Percentiles rank a stretch among this genome's conserved stretches.
Evolutionary conservation across 2,113 vertebrate genomes (phyloP).

Genomic region (Miniopterus natalensis): DNA sequence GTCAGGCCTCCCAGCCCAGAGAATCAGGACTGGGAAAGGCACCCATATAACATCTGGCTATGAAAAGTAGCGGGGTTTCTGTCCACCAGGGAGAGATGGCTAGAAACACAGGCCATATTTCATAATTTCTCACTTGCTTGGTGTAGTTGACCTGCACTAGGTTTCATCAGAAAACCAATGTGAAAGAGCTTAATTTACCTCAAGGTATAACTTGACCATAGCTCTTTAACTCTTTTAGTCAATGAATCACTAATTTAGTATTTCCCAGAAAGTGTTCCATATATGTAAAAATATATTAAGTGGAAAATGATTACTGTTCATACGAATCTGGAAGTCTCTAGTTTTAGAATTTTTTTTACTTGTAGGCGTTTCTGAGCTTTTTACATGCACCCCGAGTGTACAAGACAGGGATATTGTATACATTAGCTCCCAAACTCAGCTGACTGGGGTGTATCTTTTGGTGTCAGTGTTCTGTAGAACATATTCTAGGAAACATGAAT

Average conservation of each 20-base stretch:
- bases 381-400: neutral
- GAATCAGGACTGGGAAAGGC: no score
- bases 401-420: neutral
- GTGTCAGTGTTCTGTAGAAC: neutral
- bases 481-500: neutral
- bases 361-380: neutral
- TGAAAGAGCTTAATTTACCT: constrained; percentile 16
- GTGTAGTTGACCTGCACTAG: neutral
- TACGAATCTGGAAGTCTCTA: constrained; percentile 9
- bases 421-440: neutral
- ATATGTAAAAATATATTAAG: neutral
- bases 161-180: neutral
- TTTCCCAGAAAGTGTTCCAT: neutral
- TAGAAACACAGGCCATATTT: neutral
- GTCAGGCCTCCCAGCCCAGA: no score
- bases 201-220: neutral
- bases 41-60: no score
- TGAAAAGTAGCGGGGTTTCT: no score
- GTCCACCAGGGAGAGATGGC: no score
- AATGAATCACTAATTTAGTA: constrained; percentile 10
- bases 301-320: constrained; percentile 47
- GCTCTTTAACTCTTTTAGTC: neutral
- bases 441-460: neutral
- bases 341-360: neutral
- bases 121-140: neutral